Base-by-base conservation (phyloP, 2,797 vertebrate species). In the Phrynocephalus forsythii region DNA sequence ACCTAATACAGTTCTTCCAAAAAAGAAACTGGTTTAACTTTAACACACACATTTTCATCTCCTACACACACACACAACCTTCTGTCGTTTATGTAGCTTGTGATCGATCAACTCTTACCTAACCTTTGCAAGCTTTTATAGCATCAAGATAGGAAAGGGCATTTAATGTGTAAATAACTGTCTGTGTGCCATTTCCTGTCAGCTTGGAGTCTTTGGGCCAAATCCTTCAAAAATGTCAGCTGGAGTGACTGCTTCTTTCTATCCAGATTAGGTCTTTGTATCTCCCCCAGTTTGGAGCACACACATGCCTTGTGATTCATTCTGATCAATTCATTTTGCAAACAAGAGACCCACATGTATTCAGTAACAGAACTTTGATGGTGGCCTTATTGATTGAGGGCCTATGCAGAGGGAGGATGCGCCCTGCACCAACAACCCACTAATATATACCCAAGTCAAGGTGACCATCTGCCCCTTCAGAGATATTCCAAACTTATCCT, bases 91-190 rank as follows among this genome's bases (percentile, higher is more conserved):
- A 86, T 68, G 71, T 85, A 68, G 52, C 76, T 10, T 86, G 56
- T 0, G 60, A 78, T 1, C 2, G 87, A 87, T 83, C 44, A 18
- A 16, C 75, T 87, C 18, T 71, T 90, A 87, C 79, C 88, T 87
- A 89, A 85, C 71, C 56, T 90, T 90, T 89, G 6, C 75, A 71
- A 77, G 10, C 30, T 84, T 73, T 94, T 90, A 24, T 52, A 88
- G 60, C 68, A 69, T 69, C 10, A 78, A 86, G 73, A 79, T 0
- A 86, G 77, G 60, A 82, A 73, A 83, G 91, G 5, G 56, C 84
- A 85, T 60, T 89, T 69, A 87, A 90, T 77, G 38, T 79, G 33
- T 0, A 26, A 30, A 75, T 79, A 91, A 66, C 33, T 7, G 2
- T 56, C 52, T 10, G 44, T 91, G 89, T 88, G 68, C 84, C 67